phyloP scores from a whole-genome alignment of 2,113 vertebrate species.

The Platysteira castanea region DNA sequence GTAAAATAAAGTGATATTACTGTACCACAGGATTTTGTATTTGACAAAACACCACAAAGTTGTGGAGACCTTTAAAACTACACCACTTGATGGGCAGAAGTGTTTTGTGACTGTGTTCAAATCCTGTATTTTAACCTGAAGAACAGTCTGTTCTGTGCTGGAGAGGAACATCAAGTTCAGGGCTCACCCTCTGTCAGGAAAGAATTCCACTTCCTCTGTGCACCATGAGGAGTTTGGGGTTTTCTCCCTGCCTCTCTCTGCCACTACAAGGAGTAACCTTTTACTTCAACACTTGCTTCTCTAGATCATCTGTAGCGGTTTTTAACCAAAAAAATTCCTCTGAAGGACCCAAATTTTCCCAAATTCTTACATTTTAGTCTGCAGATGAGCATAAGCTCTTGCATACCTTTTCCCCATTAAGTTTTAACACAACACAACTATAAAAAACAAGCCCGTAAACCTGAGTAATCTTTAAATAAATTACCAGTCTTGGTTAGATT shows the following conservation, averaged over 20 bases:
- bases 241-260: neutral
- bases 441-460: neutral
- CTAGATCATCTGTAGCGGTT: neutral
- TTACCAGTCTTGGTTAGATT: neutral
- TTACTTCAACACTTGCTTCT: neutral
- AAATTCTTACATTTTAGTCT: neutral
- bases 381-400: neutral
- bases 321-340: neutral
- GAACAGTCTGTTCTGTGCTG: neutral
- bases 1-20: neutral
- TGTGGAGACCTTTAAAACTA: neutral
- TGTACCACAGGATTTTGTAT: neutral
- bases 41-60: neutral
- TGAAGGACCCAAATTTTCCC: neutral
- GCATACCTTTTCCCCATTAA: neutral
- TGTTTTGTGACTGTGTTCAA: neutral
- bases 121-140: neutral
- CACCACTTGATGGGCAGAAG: neutral
- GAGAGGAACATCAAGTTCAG: neutral
- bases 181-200: neutral
- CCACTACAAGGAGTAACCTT: neutral
- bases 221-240: neutral
- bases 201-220: neutral
- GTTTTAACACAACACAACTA: neutral
- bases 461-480: neutral